Evolutionary conservation across 2,888 invertebrate species (phyloP).

Genomic region (Margaritifera margaritifera): DNA sequence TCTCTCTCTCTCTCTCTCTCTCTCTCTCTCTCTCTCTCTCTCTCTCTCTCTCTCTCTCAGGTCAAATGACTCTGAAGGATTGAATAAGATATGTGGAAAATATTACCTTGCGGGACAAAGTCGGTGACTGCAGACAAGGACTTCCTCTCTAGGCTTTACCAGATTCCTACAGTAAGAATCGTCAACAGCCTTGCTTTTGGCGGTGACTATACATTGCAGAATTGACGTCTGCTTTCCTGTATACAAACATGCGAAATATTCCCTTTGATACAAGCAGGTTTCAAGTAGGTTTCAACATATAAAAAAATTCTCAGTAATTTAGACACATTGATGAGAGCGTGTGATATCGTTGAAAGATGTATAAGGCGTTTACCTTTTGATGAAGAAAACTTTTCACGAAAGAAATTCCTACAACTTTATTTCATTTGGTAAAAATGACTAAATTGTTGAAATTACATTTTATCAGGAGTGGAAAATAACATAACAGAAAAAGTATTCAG

Average conservation of each 20-base stretch:
- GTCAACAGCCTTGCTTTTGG: conserved; percentile 29
- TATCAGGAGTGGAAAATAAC: too few species aligned
- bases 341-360: too few species aligned
- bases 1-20: too few species aligned
- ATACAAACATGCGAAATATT: neutral
- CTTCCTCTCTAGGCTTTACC: conserved; percentile 78
- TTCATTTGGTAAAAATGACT: too few species aligned
- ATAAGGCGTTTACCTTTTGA: too few species aligned
- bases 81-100: neutral
- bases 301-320: neutral
- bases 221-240: conserved; percentile 29
- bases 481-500: too few species aligned
- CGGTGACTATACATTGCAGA: conserved; percentile 34
- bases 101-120: conserved; percentile 84
- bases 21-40: too few species aligned
- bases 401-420: too few species aligned
- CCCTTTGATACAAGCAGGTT: neutral
- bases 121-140: conserved; percentile 80
- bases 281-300: neutral
- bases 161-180: conserved; percentile 26
- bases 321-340: neutral
- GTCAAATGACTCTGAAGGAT: neutral
- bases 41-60: too few species aligned
- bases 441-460: too few species aligned
- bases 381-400: too few species aligned